Base-by-base conservation (phyloP, 1,140 invertebrate genomes). In the Drosophila insularis region DNA sequence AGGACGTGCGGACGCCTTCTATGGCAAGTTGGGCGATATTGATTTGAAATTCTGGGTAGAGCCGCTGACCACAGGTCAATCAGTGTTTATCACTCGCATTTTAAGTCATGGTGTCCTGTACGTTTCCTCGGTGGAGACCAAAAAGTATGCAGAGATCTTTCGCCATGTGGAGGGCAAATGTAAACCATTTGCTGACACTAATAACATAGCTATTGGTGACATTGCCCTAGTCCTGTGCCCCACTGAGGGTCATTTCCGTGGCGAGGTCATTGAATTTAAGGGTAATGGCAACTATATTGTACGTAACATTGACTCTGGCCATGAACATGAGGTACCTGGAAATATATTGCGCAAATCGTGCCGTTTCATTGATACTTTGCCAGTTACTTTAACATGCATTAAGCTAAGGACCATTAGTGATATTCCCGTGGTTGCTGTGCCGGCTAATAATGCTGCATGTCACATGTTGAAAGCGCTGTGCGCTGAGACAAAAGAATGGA, bases 31-130 rank as follows among this genome's bases (percentile, higher is more conserved):
- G 3, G 46, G 35, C 7, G 53, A 69, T 2, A n/a, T 86, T 6
- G 80, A 76, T 0, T 58, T 50, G 6, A 82, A 77, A 43, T 82
- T 46, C 37, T 89, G 75, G 84, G 53, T 39, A 1, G 59, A 84
- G 4, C 21, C 72, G 2, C 53, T 89, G 4, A 32, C 40, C 0
- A 50, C 69, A 4, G 50, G 54, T 0, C 46, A 40, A 17, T 4
- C 11, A 2, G 82, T 89, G 4, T 71, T 64, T 21, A 87, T 87
- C 0, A 71, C 72, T 0, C 63, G 68, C 32, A 35, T 89, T 1
- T 5, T 59, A 2, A 61, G 21, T 40, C 71, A 66, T 46, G 19
- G 66, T 7, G 64, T 77, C 13, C 8, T 87, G 5, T 84, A 62
- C n/a, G 59, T 87, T 3, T 89, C 72, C 27, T 77, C 80, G 1